Percentiles rank a stretch among this genome's conserved stretches.
These are phyloP conservation scores for Macrophya annulata DNA, from an alignment of 2,888 invertebrate species.

Conservation along the genomic window DNA sequence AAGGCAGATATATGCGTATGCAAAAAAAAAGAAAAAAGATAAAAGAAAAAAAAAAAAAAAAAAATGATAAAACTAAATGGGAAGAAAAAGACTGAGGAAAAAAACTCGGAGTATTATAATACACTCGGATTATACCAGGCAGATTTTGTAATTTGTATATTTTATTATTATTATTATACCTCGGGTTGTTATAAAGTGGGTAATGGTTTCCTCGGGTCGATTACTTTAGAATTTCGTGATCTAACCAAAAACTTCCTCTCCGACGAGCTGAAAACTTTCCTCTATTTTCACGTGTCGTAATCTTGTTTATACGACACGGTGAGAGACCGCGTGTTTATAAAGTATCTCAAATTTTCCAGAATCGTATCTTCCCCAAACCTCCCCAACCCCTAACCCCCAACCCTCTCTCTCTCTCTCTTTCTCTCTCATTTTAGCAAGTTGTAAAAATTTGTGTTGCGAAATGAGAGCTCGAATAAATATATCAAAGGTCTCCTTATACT, in stretches of 20 bases:
- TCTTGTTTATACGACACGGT: constrained; percentile 21
- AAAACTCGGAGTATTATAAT: not conserved
- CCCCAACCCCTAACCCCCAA: not conserved
- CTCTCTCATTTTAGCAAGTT: constrained; percentile 6
- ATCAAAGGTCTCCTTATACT: not conserved
- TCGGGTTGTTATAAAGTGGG: constrained; percentile 28
- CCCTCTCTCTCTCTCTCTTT: not conserved
- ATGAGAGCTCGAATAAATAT: constrained; percentile 38
- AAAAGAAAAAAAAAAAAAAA: not conserved
- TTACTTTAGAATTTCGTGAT: constrained; percentile 7
- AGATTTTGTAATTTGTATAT: constrained; percentile 10
- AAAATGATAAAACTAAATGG: not conserved
- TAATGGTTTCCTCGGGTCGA: constrained; percentile 26
- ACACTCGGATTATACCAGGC: not conserved
- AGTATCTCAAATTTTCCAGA: constrained; percentile 10
- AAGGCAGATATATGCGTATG: not conserved
- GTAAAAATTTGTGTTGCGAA: constrained; percentile 42
- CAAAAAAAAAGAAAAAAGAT: not conserved
- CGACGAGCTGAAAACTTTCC: constrained; percentile 9
- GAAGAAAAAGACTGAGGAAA: not conserved
- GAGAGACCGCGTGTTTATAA: constrained; percentile 11
- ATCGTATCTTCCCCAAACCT: not conserved
- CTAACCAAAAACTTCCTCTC: not conserved
- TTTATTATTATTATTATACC: not conserved
- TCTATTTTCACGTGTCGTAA: constrained; percentile 24